Evolutionary conservation across 2,797 vertebrate genomes (phyloP).

Genomic region (Sciurus vulgaris): DNA sequence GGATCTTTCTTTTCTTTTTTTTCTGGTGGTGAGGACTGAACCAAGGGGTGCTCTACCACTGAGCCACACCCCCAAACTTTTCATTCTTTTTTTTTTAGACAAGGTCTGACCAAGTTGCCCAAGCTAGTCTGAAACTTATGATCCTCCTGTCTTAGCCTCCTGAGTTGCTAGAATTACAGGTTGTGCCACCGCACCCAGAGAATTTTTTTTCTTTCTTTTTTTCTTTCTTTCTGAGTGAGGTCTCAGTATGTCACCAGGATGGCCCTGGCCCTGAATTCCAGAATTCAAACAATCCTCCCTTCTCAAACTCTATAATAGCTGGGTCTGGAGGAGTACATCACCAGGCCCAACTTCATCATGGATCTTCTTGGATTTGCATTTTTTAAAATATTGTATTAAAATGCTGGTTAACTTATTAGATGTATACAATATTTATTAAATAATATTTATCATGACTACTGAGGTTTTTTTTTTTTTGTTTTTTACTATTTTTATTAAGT

Average conservation of each 20-base stretch:
- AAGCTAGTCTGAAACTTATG: neutral
- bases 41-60: neutral
- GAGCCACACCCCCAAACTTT: neutral
- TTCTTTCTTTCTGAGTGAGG: too few relatives aligned
- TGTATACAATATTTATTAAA: conserved; percentile 14
- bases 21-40: neutral
- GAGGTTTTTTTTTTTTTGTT: neutral
- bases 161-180: too few relatives aligned
- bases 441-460: conserved; percentile 20
- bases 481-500: neutral
- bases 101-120: neutral
- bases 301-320: too few relatives aligned
- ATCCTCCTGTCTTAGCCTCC: neutral
- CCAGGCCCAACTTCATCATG: neutral
- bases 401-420: neutral
- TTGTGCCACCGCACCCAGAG: neutral
- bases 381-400: conserved; percentile 10
- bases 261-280: too few relatives aligned
- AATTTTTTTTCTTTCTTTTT: too few relatives aligned
- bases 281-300: too few relatives aligned
- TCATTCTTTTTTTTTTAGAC: too few relatives aligned
- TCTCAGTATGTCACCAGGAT: too few relatives aligned
- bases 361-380: neutral
- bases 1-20: neutral
- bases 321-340: too few relatives aligned